Evolutionary conservation across 2,113 vertebrate species (phyloP), one percentile per base, ranked within the genome.

Genomic region (Dunckerocampus dactyliophorus): DNA sequence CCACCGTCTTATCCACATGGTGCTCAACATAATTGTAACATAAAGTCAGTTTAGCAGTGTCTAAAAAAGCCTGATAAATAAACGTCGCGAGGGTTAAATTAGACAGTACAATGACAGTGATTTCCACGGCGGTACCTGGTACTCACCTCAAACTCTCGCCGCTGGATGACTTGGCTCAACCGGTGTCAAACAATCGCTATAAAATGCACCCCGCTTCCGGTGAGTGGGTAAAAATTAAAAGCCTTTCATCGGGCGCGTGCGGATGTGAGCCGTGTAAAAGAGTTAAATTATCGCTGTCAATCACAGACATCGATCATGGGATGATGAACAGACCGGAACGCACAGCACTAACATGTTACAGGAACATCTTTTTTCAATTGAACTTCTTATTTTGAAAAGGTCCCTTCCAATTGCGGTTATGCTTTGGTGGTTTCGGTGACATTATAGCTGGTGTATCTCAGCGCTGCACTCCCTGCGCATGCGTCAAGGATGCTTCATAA

Each of bases 91-190:
- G 19, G 45, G 15, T 21, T 3, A 19, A 53, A 43, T 28, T 4
- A 46, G 20, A 24, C 6, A 20, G 45, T 62, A 9, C 39, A 58
- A 48, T 57, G 2, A 1, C 2, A 20, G 0, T 72, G 63, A 52
- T 73, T 77, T 65, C 66, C 48, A 75, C 64, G 58, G 71, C 72
- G 74, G 63, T 51, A 58, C 42, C 64, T 77, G 71, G 47, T 67
- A 73, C 75, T 69, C 75, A 66, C 69, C 77, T 67, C 75, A 68
- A 81, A 85, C 80, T 85, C 80, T 69, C 49, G 48, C 24, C 81
- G 43, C 31, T 63, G 47, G 66, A 75, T 74, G 54, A 77, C 56
- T 70, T 20, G 50, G 17, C 0, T 47, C 19, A 34, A 7, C 56
- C 24, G 37, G 42, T 3, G 58, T 76, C 62, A 79, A 21, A 31